phyloP scores from a whole-genome alignment of 2,888 invertebrate species.

The Hemithea aestivaria region DNA sequence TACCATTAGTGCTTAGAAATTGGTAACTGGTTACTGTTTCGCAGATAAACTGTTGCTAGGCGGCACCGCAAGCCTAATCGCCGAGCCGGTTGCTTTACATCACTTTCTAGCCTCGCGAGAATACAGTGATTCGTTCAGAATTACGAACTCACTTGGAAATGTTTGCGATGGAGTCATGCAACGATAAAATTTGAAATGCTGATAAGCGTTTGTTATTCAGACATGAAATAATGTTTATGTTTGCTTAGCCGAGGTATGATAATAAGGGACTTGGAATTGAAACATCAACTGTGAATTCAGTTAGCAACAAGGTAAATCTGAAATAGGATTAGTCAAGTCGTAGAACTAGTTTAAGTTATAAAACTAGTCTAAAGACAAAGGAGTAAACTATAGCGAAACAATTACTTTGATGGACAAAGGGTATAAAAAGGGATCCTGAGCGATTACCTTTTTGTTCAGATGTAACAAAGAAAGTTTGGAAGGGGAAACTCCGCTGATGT shows the following conservation, averaged over 20 bases:
- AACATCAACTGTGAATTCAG: not conserved
- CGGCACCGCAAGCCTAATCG: conserved; percentile 13
- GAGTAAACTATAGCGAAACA: conserved; percentile 9
- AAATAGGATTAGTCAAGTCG: too few species aligned
- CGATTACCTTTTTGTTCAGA: conserved; percentile 24
- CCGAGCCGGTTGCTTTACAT: conserved; percentile 21
- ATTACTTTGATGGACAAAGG: conserved; percentile 20
- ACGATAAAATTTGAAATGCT: conserved; percentile 14
- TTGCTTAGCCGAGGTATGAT: conserved; percentile 2
- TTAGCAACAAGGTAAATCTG: too few species aligned
- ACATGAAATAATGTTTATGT: conserved; percentile 8
- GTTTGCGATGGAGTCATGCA: conserved; percentile 12
- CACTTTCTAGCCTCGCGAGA: conserved; percentile 23
- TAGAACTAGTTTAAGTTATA: too few species aligned
- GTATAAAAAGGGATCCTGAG: conserved; percentile 19
- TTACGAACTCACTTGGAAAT: conserved; percentile 5
- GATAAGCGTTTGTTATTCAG: conserved; percentile 15
- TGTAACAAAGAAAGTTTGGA: conserved; percentile 26
- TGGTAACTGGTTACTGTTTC: conserved; percentile 40
- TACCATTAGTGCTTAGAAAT: conserved; percentile 40
- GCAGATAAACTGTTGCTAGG: conserved; percentile 34
- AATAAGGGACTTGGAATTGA: not conserved
- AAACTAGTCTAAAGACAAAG: conserved; percentile 16
- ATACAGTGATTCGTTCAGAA: conserved; percentile 5
- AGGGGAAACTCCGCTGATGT: conserved; percentile 39